Evolutionary conservation across 2,113 vertebrate genomes (phyloP), one percentile per base, ranked within the genome.

Genomic region (Oceanodroma tethys): DNA sequence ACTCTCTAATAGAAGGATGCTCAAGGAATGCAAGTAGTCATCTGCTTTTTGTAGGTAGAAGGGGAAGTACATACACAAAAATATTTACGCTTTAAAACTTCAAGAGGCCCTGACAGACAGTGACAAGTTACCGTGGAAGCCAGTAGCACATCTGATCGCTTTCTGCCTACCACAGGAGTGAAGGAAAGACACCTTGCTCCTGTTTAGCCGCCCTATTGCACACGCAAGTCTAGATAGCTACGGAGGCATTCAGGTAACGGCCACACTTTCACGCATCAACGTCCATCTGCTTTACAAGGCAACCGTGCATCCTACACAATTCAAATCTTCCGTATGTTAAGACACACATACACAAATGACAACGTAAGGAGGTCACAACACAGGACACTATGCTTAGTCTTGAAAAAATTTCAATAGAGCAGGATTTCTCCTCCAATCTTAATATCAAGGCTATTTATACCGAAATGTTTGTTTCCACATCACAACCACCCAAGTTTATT

Each of bases 351-450:
- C 23, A 36, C 56, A 59, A 50, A 45, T 2, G 5, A 43, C 38
- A 62, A 62, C 1, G 4, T 8, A 48, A 91, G 14, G 38, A 63
- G 25, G 22, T 66, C 23, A 70, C 36, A 42, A 36, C 14, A 32
- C 0, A 0, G 17, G 11, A 55, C 34, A 12, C 12, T 0, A 2
- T 5, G 7, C 62, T 50, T 14, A 25, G 13, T 25, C 16, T 43
- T 40, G 52, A 25, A 6, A 52, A 21, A 43, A 40, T 8, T 23
- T 38, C 59, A 50, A 9, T 0, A 43, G 53, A 76, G n/a, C 36
- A 73, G 36, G 15, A 70, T 43, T 87, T 40, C 42, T 40, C 56
- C 82, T 67, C 62, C 34, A 17, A 2, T 16, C 38, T 63, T 45
- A n/a, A 3, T 13, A 76, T 34, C 26, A 14, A 68, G 58, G 45